A percentile compares a stretch with the other conserved stretches of the same genome.
Evolutionary conservation across 1,140 invertebrate species (phyloP).

Genomic region (Drosophila triauraria): DNA sequence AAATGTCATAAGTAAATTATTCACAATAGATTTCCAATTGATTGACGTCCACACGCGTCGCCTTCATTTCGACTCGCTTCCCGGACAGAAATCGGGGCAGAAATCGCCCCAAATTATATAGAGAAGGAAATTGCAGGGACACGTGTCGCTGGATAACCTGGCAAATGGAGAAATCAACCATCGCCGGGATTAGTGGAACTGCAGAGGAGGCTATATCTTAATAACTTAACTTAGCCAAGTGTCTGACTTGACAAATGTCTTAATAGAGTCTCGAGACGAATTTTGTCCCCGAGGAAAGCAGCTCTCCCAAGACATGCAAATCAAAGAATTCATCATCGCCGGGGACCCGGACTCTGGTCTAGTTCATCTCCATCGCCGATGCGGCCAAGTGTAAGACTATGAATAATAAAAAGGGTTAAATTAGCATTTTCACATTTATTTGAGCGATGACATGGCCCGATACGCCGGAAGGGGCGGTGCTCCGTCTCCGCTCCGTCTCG

Average conservation of each 20-base stretch:
- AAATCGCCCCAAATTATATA: slow-evolving; percentile 57
- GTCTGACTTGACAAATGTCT: slow-evolving; percentile 75
- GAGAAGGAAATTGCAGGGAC: slow-evolving; percentile 55
- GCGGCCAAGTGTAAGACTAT: slow-evolving; percentile 80
- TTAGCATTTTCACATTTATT: slow-evolving; percentile 85
- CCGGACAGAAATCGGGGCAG: slow-evolving; percentile 53
- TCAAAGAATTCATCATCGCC: slow-evolving; percentile 62
- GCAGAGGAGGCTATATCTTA: slow-evolving; percentile 39
- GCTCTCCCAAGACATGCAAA: slow-evolving; percentile 61
- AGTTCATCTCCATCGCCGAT: slow-evolving; percentile 37
- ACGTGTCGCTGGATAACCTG: slow-evolving; percentile 47
- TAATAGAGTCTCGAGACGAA: slow-evolving; percentile 57
- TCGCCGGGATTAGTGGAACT: slow-evolving; percentile 30
- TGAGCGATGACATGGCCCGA: slow-evolving; percentile 75
- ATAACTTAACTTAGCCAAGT: slow-evolving; percentile 75
- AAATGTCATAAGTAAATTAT: slow-evolving; percentile 80
- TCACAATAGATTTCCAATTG: slow-evolving; percentile 71
- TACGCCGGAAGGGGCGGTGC: slow-evolving; percentile 17
- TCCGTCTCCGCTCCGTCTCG: slow-evolving; percentile 3
- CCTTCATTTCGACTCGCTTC: slow-evolving; percentile 66
- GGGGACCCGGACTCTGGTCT: slow-evolving; percentile 23
- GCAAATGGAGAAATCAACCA: slow-evolving; percentile 9
- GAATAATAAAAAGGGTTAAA: slow-evolving; percentile 85
- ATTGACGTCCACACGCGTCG: slow-evolving; percentile 78
- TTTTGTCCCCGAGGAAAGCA: slow-evolving; percentile 42